A percentile compares a stretch with the other conserved stretches of the same genome.
Conservation (phyloP, 2,797 vertebrate species). For the Myripristis jacobus region DNA sequence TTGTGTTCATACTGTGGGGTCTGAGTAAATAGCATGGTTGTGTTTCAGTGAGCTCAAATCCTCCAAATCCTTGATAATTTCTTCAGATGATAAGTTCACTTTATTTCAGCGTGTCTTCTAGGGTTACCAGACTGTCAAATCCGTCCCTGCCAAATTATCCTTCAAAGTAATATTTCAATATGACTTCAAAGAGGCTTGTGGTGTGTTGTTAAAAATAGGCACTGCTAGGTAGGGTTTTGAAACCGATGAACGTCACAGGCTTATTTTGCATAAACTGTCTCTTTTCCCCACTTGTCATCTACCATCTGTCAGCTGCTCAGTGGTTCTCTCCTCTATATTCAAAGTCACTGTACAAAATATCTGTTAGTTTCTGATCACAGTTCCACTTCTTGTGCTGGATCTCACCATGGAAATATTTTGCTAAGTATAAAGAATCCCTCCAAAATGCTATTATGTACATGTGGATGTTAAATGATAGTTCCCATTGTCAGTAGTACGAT, state of each 20-base stretch:
- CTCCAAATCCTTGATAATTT: too few relatives aligned
- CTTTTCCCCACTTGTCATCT: background rate
- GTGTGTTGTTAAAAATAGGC: too few relatives aligned
- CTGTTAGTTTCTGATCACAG: background rate
- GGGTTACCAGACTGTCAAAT: background rate
- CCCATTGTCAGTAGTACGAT: constrained; percentile 1
- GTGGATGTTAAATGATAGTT: background rate
- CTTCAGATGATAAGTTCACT: too few relatives aligned
- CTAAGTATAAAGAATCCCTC: too few relatives aligned
- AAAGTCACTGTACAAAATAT: background rate
- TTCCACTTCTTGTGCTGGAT: background rate
- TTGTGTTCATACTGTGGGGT: too few relatives aligned
- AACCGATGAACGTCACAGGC: background rate
- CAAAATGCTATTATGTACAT: background rate
- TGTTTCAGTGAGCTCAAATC: too few relatives aligned
- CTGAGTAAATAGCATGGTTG: too few relatives aligned
- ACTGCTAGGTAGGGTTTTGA: too few relatives aligned
- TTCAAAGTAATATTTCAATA: too few relatives aligned
- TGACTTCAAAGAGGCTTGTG: too few relatives aligned
- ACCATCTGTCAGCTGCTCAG: background rate
- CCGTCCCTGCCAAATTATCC: too few relatives aligned
- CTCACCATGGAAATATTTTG: background rate
- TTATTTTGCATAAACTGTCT: background rate
- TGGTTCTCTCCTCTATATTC: background rate
- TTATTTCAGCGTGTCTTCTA: background rate